A percentile compares a stretch with the other conserved stretches of the same genome.
These are phyloP conservation scores for Hippasteria phrygiana DNA, from an alignment of 53 echinoderm and acorn worm genomes.

Conservation along the genomic window DNA sequence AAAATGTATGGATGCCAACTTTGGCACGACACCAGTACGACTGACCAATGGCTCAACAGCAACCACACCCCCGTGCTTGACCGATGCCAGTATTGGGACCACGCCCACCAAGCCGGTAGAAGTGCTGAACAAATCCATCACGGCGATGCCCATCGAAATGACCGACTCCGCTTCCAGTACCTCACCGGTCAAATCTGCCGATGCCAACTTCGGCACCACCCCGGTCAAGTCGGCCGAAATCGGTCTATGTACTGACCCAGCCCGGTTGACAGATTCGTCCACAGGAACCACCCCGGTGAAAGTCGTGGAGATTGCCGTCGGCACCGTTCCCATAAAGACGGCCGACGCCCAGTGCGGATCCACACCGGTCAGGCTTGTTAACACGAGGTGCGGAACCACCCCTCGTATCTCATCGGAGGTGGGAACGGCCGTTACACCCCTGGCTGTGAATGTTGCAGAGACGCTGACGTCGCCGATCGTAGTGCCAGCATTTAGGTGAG, in stretches of 20 bases:
- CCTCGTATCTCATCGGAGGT: conserved; percentile 28
- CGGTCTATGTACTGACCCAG: conserved; percentile 62
- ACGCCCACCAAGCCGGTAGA: conserved; percentile 18
- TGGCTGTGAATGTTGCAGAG: conserved; percentile 27
- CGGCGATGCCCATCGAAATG: conserved; percentile 41
- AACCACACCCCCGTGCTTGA: conserved; percentile 5
- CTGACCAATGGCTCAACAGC: neutral
- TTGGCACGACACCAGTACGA: conserved; percentile 53
- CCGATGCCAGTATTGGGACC: conserved; percentile 27
- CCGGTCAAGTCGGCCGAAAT: conserved; percentile 44
- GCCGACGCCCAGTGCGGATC: conserved; percentile 49
- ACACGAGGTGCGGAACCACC: conserved; percentile 49
- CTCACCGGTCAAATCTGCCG: conserved; percentile 40
- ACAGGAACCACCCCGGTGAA: conserved; percentile 51
- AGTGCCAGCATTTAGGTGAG: conserved; percentile 64
- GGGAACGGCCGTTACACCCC: conserved; percentile 50
- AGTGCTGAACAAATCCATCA: neutral
- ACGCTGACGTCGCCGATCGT: conserved; percentile 63
- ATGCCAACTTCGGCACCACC: conserved; percentile 60
- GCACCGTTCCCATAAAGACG: conserved; percentile 28
- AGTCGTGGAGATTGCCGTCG: conserved; percentile 35
- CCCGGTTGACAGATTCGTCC: conserved; percentile 35
- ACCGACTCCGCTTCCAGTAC: conserved; percentile 52
- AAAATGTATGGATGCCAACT: conserved; percentile 23
- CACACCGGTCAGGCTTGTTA: conserved; percentile 34